Evolutionary conservation across 2,888 invertebrate genomes (phyloP), one percentile per base, ranked within the genome.

Genomic region (Willowsia nigromaculata): DNA sequence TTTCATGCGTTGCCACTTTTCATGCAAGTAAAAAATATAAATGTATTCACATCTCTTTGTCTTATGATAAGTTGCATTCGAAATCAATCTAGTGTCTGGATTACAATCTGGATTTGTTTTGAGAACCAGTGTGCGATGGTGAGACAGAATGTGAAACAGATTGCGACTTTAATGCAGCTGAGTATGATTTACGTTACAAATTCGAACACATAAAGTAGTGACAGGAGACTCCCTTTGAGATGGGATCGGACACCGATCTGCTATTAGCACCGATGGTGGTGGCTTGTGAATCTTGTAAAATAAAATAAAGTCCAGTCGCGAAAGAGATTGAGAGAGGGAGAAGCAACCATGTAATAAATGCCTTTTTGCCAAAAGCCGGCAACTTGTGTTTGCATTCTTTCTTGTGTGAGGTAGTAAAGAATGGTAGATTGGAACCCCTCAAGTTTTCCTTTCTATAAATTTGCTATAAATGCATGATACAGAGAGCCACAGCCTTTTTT

Each of bases 121-220:
- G 15, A 33, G 27, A n/a, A n/a, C n/a, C n/a, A n/a, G 27, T 27
- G 5, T n/a, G 25, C 25, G 56, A 56, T 56, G 56, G 56, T 9
- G 56, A 62, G 30, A 62, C n/a, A 53, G 81, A 33, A 84, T 40
- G 33, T 59, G 82, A 71, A 74, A 59, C 71, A 85, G 71, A 87
- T 81, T 80, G 78, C 56, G 78, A 83, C 83, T 53, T 83, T 88
- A n/a, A 76, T 83, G 78, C 27, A 76, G 83, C 76, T 40, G 65
- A 68, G 33, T 18, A 88, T 83, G 88, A 88, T 83, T 50, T 68
- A 71, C 53, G 68, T 81, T 87, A 87, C 87, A 87, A 81, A 81
- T 87, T 87, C 47, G 56, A 81, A 80, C 65, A 37, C 85, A 68
- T 50, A 68, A 50, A 78, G 47, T 43, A 74, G 47, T 85, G 85